Base-by-base conservation (phyloP, 2,113 vertebrate species). In the Tetrao urogallus region DNA sequence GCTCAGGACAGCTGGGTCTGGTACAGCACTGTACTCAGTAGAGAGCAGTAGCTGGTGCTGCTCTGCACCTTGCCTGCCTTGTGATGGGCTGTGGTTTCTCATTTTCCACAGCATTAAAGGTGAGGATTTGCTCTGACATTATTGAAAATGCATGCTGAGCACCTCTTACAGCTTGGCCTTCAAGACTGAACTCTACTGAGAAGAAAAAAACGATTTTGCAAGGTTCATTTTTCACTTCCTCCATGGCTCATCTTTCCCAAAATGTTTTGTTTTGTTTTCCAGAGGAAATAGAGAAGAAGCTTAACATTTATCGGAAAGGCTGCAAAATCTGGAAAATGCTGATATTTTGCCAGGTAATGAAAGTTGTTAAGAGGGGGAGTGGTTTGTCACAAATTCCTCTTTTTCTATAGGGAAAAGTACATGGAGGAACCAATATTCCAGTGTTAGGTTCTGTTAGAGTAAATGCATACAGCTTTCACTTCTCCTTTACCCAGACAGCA, bases 241-340 rank as follows among this genome's bases (percentile, higher is more conserved):
- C 14, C 2, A 0, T 61, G 32, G 45, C 40, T 94, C 11, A 60
- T 19, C 13, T 91, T 88, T 76, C 58, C 69, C 63, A 77, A 48
- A 12, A 0, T 36, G 2, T 17, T 63, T 40, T 38, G 16, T 63
- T 27, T 40, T 40, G 25, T 40, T 61, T 90, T 40, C 0, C 97
- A 99, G 99, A 99, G 96, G 99, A 99, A 97, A 99, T 99, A 47
- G 99, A 99, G 97, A 99, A 99, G 97, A 99, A 99, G 91, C 97
- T 99, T 86, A 99, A 98, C 61, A 88, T 98, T 81, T 99, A 99
- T 95, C 98, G 98, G 82, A 99, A 98, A 96, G 99, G 99, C 91
- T 99, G 99, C 95, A 99, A 96, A 94, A 99, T 99, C 96, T 99
- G 99, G 99, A 99, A 99, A 97, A 99, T 99, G 99, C 98, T 99